Evolutionary conservation across 2,113 vertebrate genomes (phyloP).

Genomic region (Melanerpes aurifrons): DNA sequence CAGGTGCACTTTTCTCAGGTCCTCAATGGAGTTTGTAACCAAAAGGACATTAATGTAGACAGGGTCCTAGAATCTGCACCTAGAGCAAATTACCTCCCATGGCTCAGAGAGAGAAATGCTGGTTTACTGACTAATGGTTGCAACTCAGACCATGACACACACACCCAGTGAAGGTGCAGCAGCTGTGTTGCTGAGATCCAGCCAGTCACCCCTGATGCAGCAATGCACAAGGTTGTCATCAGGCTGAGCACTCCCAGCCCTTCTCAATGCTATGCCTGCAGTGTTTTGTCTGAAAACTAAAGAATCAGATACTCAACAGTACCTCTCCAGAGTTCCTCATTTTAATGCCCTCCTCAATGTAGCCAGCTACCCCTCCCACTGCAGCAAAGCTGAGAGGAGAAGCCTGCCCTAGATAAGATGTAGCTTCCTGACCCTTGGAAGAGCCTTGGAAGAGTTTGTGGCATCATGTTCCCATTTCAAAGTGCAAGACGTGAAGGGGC

Average conservation of each 20-base stretch:
- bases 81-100: not conserved
- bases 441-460: not conserved
- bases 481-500: not conserved
- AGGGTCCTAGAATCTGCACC: not conserved
- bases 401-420: not conserved
- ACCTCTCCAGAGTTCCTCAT: not conserved
- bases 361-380: not conserved
- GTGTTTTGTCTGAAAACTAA: not conserved
- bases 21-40: not conserved
- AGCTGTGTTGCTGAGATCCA: rapidly evolving
- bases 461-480: not conserved
- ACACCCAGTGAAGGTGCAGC: not conserved
- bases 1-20: not conserved
- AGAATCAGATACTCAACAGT: not conserved
- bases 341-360: not conserved
- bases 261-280: rapidly evolving
- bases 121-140: not conserved
- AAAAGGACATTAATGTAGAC: not conserved
- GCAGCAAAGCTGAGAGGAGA: not conserved
- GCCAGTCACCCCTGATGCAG: not conserved
- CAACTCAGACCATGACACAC: no score
- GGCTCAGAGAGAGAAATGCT: not conserved
- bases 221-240: not conserved
- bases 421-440: not conserved
- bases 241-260: not conserved